Evolutionary conservation across 2,113 vertebrate species (phyloP), one percentile per base, ranked within the genome.

Genomic region (Sinocyclocheilus anophthalmus): DNA sequence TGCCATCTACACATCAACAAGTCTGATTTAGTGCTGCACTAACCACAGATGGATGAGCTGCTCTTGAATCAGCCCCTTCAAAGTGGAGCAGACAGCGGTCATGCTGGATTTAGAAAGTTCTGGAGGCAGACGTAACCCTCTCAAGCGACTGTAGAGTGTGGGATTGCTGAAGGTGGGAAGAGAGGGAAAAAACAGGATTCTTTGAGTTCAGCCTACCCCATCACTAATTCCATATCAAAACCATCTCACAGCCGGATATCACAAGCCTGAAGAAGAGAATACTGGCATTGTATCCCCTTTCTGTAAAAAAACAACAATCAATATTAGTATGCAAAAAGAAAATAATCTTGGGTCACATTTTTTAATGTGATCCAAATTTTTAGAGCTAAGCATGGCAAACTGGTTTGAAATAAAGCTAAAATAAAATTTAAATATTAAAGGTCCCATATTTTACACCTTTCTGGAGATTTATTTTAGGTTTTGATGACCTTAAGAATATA

Each of bases 21-120:
- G 61, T 78, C 76, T 93, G 90, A 91, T 90, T 89, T 85, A 90
- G 53, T 90, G 75, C 84, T 65, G 90, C 26, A 89, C 84, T 86
- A 88, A 83, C 48, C 72, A 67, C 88, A 90, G 8, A 42, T 42
- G 8, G 8, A 42, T 42, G 42, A 42, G 42, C 42, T 42, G 42
- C 8, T 42, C 42, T 42, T 42, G 42, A 48, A 11, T 79, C 42
- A 9, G 20, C n/a, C n/a, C 37, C 50, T 63, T 14, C 42, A 26
- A 37, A 50, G 33, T 22, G n/a, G 33, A 39, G 61, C 26, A n/a
- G 73, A 76, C 39, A 75, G 53, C 42, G 1, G 80, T 67, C 65
- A 55, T 7, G 63, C 69, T 45, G 22, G 18, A 69, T 69, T 45
- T 48, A 85, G 72, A 72, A 78, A 63, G 76, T 82, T 82, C 70